Evolutionary conservation across 2,888 invertebrate species (phyloP).

Genomic region (Pemphredon lugubris): DNA sequence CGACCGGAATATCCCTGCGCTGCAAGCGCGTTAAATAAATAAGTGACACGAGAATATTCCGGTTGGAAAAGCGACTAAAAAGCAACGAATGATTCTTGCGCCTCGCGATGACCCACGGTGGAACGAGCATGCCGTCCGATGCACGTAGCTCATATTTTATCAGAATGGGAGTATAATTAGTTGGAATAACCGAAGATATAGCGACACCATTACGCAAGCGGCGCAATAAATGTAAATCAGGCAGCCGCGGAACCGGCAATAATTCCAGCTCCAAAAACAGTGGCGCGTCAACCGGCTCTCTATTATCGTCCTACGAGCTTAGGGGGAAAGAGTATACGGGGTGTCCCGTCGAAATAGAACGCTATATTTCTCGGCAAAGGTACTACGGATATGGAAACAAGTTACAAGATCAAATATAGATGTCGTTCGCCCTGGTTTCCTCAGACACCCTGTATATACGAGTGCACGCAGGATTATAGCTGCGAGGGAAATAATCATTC

Average conservation of each 20-base stretch:
- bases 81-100: slow-evolving; percentile 5
- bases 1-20: no score
- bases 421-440: no score
- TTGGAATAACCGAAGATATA: slow-evolving; percentile 79
- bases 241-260: slow-evolving; percentile 76
- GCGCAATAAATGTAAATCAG: slow-evolving; percentile 80
- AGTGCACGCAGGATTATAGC: no score
- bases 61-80: no score
- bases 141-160: slow-evolving; percentile 75
- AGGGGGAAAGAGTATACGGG: slow-evolving; percentile 21
- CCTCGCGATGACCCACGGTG: slow-evolving; percentile 5
- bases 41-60: no score
- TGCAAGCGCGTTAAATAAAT: no score
- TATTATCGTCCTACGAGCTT: slow-evolving; percentile 68
- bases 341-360: no score
- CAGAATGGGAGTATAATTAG: slow-evolving; percentile 79
- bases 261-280: slow-evolving; percentile 77
- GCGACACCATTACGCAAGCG: slow-evolving; percentile 77
- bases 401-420: no score
- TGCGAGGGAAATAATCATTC: slow-evolving; percentile 54
- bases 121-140: slow-evolving; percentile 58
- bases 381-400: no score
- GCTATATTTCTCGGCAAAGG: no score
- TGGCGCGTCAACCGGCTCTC: slow-evolving; percentile 76
- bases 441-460: no score